phyloP scores from a whole-genome alignment of 2,113 vertebrate genomes.

The Chaetops frenatus region DNA sequence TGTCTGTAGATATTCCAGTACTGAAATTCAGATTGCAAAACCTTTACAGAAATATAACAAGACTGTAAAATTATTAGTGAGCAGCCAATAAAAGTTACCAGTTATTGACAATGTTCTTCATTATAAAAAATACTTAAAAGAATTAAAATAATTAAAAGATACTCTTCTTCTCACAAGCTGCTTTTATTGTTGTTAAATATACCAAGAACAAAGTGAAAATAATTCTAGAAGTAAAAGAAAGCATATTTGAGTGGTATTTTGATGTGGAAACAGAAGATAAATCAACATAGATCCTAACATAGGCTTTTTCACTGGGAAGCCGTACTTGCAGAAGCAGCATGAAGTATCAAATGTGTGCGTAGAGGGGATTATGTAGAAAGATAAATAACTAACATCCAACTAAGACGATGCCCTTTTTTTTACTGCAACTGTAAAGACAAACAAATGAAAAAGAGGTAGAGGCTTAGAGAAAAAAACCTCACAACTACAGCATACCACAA shows the following conservation, averaged over 20 bases:
- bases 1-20: slow-evolving; percentile 65
- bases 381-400: neutral
- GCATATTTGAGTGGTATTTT: neutral
- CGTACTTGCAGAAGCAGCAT: neutral
- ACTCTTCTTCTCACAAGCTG: neutral
- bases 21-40: slow-evolving; percentile 56
- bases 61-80: neutral
- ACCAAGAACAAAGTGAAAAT: neutral
- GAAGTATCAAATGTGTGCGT: neutral
- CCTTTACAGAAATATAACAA: neutral
- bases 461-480: neutral
- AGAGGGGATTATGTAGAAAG: neutral
- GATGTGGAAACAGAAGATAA: neutral
- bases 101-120: neutral
- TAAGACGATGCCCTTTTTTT: neutral
- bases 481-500: neutral
- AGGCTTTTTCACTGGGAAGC: neutral
- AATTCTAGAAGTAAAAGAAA: neutral
- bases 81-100: neutral
- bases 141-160: neutral
- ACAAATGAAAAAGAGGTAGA: neutral
- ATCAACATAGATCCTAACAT: neutral
- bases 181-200: neutral
- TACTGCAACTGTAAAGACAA: neutral
- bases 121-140: neutral